Percentiles rank a stretch among this genome's conserved stretches.
Evolutionary conservation across 1,140 invertebrate genomes (phyloP).

Genomic region (Drosophila mayri): DNA sequence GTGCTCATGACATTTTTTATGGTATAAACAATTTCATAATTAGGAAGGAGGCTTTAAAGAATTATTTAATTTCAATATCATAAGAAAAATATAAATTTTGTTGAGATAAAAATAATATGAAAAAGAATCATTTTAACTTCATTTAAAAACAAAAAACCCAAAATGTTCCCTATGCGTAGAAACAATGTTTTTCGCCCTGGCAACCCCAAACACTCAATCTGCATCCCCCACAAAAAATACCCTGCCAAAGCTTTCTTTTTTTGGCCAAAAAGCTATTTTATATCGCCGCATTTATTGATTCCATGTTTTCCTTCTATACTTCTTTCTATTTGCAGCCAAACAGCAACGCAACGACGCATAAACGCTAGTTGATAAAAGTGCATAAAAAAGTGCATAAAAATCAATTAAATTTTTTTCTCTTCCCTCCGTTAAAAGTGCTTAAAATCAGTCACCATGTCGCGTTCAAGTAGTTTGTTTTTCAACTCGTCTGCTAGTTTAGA

Average conservation of each 20-base stretch:
- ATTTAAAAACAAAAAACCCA: no score
- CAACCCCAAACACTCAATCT: neutral
- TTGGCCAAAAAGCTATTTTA: conserved; percentile 30
- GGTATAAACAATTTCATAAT: neutral
- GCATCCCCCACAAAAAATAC: conserved; percentile 4
- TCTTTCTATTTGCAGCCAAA: conserved; percentile 61
- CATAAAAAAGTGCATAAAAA: conserved; percentile 20
- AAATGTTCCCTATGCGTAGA: no score
- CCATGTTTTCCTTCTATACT: conserved; percentile 24
- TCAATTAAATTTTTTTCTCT: conserved; percentile 2
- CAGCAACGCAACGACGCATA: conserved; percentile 35
- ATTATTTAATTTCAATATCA: neutral
- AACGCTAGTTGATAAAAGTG: conserved; percentile 33
- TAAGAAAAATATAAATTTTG: no score
- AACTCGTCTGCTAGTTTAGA: conserved; percentile 70
- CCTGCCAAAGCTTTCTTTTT: conserved; percentile 26
- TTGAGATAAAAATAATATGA: neutral
- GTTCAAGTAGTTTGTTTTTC: conserved; percentile 75
- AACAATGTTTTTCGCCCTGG: neutral
- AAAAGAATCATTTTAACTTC: neutral
- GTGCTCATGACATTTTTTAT: neutral
- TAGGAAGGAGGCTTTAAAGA: neutral
- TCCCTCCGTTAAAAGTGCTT: conserved; percentile 23
- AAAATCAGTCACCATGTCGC: conserved; percentile 64
- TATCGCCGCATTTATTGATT: conserved; percentile 57